These are phyloP conservation scores for Petrocephalus sullivani DNA, from an alignment of 2,797 vertebrate species.

Conservation along the genomic window DNA sequence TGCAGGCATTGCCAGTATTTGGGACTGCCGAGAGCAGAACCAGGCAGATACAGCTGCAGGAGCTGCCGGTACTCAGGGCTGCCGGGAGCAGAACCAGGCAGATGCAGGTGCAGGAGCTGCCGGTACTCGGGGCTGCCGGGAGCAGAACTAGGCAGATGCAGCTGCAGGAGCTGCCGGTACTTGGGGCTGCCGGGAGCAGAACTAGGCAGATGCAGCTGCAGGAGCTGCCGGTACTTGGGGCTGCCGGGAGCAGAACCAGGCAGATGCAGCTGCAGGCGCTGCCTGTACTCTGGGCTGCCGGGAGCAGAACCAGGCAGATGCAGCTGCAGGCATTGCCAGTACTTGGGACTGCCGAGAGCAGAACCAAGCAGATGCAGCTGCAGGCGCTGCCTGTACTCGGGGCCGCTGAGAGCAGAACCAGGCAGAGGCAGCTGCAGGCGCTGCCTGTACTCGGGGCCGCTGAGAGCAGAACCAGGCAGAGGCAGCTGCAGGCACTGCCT, in stretches of 20 bases:
- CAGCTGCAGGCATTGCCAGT: not conserved
- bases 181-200: not conserved
- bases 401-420: not conserved
- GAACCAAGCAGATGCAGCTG: too few relatives aligned
- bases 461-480: not conserved
- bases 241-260: not conserved
- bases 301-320: not conserved
- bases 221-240: too few relatives aligned
- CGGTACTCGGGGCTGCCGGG: too few relatives aligned
- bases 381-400: too few relatives aligned
- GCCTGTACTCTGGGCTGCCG: not conserved
- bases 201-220: not conserved
- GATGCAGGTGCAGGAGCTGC: too few relatives aligned
- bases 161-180: not conserved
- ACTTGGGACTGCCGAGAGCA: not conserved
- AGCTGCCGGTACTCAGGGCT: not conserved
- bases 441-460: not conserved
- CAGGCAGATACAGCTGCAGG: not conserved
- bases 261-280: not conserved
- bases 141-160: not conserved
- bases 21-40: not conserved
- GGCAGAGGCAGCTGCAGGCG: not conserved
- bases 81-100: not conserved
- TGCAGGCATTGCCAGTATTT: not conserved
- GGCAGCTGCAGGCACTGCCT: too few relatives aligned